A percentile compares a stretch with the other conserved stretches of the same genome.
Evolutionary conservation across 2,797 vertebrate species (phyloP).

Genomic region (Chrysolophus pictus): DNA sequence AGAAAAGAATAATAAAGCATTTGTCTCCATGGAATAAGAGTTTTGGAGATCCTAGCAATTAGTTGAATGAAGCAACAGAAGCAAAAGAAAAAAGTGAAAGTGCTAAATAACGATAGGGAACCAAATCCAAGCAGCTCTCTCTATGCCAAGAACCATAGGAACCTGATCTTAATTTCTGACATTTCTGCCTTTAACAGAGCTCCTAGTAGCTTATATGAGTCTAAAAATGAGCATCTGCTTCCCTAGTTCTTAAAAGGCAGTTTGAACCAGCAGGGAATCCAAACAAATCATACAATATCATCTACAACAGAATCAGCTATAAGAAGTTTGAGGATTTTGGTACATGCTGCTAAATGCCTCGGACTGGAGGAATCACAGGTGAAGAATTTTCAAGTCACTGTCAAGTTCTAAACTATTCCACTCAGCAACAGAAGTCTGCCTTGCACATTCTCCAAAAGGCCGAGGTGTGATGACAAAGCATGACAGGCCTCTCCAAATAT

Average conservation of each 20-base stretch:
- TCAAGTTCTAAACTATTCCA: neutral
- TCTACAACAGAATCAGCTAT: neutral
- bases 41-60: slow-evolving; percentile 44
- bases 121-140: neutral
- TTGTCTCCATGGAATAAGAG: slow-evolving; percentile 16
- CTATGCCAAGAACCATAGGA: slow-evolving; percentile 14
- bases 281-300: neutral
- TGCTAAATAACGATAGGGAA: slow-evolving; percentile 38
- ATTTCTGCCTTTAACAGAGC: neutral
- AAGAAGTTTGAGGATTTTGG: neutral
- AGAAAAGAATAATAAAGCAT: slow-evolving; percentile 43
- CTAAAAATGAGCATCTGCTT: neutral
- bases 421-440: neutral
- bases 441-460: neutral
- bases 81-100: slow-evolving; percentile 24
- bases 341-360: neutral
- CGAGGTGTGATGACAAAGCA: slow-evolving; percentile 28
- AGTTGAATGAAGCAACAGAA: slow-evolving; percentile 52
- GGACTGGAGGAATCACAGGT: neutral
- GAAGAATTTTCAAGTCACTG: slow-evolving; percentile 1
- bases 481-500: slow-evolving; percentile 41
- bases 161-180: slow-evolving; percentile 7
- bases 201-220: neutral
- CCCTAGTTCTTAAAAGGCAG: slow-evolving; percentile 11
- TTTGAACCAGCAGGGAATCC: neutral